Evolutionary conservation across 2,113 vertebrate species (phyloP), one percentile per base, ranked within the genome.

Genomic region (Oryzias curvinotus): DNA sequence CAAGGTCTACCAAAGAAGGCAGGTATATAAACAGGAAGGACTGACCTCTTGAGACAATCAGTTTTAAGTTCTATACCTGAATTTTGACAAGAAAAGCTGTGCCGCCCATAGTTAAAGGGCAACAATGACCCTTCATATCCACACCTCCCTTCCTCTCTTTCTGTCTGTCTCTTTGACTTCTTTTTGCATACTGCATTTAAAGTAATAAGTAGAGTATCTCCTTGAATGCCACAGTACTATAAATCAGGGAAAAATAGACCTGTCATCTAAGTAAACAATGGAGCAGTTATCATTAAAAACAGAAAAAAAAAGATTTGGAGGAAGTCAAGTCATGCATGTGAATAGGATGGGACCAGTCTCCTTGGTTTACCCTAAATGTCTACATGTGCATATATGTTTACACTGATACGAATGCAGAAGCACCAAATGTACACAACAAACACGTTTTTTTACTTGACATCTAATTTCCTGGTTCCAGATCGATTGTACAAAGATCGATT

Each of bases 151-250:
- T 48, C 19, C 51, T 58, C 61, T 53, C 8, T 48, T n/a, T 18
- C 55, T 43, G 63, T 67, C 71, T 74, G 80, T 81, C 78, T 80
- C 65, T 81, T 80, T 83, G 73, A 80, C 80, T 87, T 76, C 68
- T 65, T 86, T 88, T 88, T 88, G 84, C 85, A 88, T 89, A 78
- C 64, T 77, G 82, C 80, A 73, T 88, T 90, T 87, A 87, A 89
- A 88, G 86, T 85, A 91, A 89, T 88, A 89, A 90, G 88, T 86
- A 88, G 86, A 88, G 85, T 86, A 89, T 91, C 87, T 91, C 82
- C 83, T 87, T 85, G 84, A 81, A 86, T 84, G 80, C 84, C 82
- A 82, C 73, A 65, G 74, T 59, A 77, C 85, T 80, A 91, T 90
- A 91, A 90, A 92, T 91, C 89, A 90, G 75, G 64, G 28, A 71